These are phyloP conservation scores for Henricia sp. DNA, from an alignment of 53 echinoderm and acorn worm genomes.

Conservation along the genomic window DNA sequence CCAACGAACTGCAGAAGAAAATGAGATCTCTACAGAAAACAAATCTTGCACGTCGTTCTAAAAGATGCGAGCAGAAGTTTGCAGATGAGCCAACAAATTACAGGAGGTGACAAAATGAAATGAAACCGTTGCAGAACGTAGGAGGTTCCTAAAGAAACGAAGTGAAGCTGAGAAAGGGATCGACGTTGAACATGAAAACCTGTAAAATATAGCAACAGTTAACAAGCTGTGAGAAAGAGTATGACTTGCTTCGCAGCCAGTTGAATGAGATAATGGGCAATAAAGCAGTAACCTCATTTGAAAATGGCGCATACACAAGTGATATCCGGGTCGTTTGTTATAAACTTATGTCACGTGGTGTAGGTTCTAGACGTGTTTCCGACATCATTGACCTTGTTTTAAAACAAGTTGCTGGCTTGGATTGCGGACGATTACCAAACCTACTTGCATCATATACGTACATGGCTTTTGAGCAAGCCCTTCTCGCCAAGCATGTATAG, in stretches of 20 bases:
- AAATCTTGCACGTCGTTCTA: not conserved
- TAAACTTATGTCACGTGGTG: slow-evolving; percentile 63
- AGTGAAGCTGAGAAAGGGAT: slow-evolving; percentile 38
- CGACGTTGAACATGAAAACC: slow-evolving; percentile 49
- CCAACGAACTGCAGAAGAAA: slow-evolving; percentile 21
- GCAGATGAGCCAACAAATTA: not conserved
- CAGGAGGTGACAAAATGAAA: slow-evolving; percentile 11
- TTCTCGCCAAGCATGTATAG: slow-evolving; percentile 14
- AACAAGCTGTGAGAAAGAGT: too few species aligned
- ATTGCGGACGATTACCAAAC: slow-evolving; percentile 37
- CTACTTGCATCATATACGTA: too few species aligned
- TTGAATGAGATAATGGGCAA: slow-evolving; percentile 75
- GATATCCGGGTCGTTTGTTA: slow-evolving; percentile 73
- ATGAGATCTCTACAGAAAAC: not conserved
- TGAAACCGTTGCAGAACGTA: slow-evolving; percentile 42
- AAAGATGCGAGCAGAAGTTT: not conserved
- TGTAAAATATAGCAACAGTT: too few species aligned
- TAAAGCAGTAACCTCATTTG: slow-evolving; percentile 46
- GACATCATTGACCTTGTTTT: slow-evolving; percentile 34
- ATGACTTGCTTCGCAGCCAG: too few species aligned
- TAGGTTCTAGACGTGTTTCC: slow-evolving; percentile 63
- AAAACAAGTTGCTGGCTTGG: slow-evolving; percentile 29
- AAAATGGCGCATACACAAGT: slow-evolving; percentile 44
- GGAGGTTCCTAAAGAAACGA: slow-evolving; percentile 24
- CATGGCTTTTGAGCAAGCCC: slow-evolving; percentile 38